Base-by-base conservation (phyloP, 2,797 vertebrate genomes). In the Amblyopsis hoosieri region DNA sequence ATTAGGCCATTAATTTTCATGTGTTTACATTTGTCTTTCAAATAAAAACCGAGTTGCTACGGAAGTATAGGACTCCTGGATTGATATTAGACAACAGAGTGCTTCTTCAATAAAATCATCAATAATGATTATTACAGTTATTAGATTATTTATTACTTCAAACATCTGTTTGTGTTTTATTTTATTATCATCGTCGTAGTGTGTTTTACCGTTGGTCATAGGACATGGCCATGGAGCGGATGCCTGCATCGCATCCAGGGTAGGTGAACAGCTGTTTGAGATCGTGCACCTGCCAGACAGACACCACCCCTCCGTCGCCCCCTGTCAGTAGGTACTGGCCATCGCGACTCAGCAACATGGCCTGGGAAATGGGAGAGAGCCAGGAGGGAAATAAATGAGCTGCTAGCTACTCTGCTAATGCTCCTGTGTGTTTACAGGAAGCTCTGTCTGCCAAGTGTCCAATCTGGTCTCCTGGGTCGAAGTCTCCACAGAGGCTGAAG, bases 321-420 rank as follows among this genome's bases (percentile, higher is more conserved):
- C 98, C 98, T 0, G 94, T 95, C 60, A 99, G 93, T 84, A 99
- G 90, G 68, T 99, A 99, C 89, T 99, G 97, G 7, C 98, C 98
- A 1, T 99, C 97, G 10, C 94, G 94, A 69, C 97, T 99, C 73
- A 99, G 89, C 12, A 95, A 91, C 76, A 98, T 95, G 52, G 98
- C 96, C 98, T 99, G 74, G 0, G 8, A 31, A 17, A 23, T 23
- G 19, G 19, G 2, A 11, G 49, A 45, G 14, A 15, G 7, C 5
- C 5, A 6, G 33, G 8, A 37, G 33, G 8, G 33, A 37, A 37
- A 37, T 37, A 37, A 37, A 37, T 37, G 10, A 52, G 50, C 15
- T 19, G 50, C n/a, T 15, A 15, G 19, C 10, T 15, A 17, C 15
- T 15, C 15, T 19, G 19, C 2, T 15, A 52, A 52, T 15, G 9